These are phyloP conservation scores for Megatriorchis doriae DNA, from an alignment of 2,113 vertebrate genomes.

Conservation along the genomic window DNA sequence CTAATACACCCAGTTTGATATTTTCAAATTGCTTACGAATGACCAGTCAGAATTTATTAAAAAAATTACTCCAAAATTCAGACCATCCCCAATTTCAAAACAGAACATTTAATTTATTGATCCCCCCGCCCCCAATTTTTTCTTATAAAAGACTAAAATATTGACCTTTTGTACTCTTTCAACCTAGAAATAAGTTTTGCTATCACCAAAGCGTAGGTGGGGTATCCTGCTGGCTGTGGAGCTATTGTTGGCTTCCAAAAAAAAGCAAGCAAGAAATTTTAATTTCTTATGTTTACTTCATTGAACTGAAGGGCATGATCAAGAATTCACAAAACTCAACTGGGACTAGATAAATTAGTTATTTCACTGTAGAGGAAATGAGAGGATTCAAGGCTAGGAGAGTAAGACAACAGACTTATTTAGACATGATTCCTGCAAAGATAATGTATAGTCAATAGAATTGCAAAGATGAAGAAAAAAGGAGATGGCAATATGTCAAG, in stretches of 20 bases:
- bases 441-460: not conserved
- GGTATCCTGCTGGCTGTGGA: not conserved
- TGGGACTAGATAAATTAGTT: not conserved
- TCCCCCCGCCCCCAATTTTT: fast-evolving
- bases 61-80: not conserved
- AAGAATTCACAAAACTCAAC: not conserved
- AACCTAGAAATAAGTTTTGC: not conserved
- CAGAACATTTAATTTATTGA: not conserved
- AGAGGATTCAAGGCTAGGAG: not conserved
- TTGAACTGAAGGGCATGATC: not conserved
- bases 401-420: not conserved
- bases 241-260: not conserved
- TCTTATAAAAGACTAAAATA: not conserved
- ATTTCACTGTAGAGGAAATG: not conserved
- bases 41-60: not conserved
- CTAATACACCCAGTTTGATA: not conserved
- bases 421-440: not conserved
- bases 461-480: not conserved
- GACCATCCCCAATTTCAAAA: not conserved
- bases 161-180: not conserved
- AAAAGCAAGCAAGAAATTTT: not conserved
- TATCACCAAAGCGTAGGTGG: not conserved
- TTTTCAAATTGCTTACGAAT: not conserved
- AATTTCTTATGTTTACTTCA: not conserved
- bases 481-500: not conserved